phyloP scores from a whole-genome alignment of 2,797 vertebrate species.

The Sylvia borin region DNA sequence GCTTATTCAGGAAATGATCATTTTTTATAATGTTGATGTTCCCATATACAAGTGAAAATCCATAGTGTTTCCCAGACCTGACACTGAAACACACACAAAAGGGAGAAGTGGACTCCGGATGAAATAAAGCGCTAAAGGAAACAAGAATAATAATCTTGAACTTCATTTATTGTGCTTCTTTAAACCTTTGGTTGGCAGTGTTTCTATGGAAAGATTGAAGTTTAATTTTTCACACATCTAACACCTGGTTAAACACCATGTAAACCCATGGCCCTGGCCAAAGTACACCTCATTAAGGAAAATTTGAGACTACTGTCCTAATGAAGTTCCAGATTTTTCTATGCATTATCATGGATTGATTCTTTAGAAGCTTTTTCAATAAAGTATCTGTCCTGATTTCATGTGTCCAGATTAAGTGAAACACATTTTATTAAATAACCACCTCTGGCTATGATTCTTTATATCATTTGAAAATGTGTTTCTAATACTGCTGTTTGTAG shows the following conservation, averaged over 20 bases:
- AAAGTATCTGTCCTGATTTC: background rate
- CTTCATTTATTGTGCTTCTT: conserved; percentile 11
- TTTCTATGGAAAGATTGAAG: conserved; percentile 5
- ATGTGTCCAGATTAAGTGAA: background rate
- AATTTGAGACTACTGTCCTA: conserved; percentile 5
- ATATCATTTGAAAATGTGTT: background rate
- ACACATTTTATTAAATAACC: background rate
- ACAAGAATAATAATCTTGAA: background rate
- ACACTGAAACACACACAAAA: conserved; percentile 19
- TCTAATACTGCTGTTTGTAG: background rate
- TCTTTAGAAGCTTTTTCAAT: background rate
- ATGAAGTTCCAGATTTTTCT: background rate
- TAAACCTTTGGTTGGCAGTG: background rate
- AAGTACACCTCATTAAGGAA: background rate
- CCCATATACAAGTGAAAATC: background rate
- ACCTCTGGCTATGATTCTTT: background rate
- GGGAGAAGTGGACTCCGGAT: background rate
- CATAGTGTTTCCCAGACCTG: background rate
- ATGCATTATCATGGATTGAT: background rate
- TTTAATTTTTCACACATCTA: conserved; percentile 19
- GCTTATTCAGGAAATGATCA: conserved; percentile 6
- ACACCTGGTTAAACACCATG: conserved; percentile 5
- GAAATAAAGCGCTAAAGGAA: background rate
- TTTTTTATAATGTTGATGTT: conserved; percentile 10
- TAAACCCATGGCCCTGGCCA: background rate